Evolutionary conservation across 2,888 invertebrate genomes (phyloP).

Genomic region (Orchesella flavescens): DNA sequence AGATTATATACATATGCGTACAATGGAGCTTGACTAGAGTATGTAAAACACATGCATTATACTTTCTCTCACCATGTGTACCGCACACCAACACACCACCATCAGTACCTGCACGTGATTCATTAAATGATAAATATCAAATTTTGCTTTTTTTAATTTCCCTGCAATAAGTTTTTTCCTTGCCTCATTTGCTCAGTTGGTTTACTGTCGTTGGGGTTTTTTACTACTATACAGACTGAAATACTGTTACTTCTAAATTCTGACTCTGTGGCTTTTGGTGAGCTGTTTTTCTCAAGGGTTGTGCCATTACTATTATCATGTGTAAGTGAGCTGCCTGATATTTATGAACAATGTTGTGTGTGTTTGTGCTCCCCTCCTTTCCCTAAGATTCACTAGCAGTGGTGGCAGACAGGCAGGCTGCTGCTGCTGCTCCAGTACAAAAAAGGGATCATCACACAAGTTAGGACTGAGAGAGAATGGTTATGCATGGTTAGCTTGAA

Average conservation of each 20-base stretch:
- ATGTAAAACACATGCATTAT: constrained; percentile 41
- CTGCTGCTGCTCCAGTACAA: constrained; percentile 14
- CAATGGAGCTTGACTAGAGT: background rate
- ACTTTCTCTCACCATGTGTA: constrained; percentile 58
- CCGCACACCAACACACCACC: constrained; percentile 51
- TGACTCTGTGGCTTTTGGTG: constrained; percentile 44
- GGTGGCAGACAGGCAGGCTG: constrained; percentile 9
- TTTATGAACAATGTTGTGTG: constrained; percentile 62
- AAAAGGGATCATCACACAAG: constrained; percentile 60
- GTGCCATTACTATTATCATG: constrained; percentile 62
- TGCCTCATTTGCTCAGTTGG: constrained; percentile 42
- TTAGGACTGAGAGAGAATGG: constrained; percentile 47
- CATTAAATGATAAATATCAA: constrained; percentile 72
- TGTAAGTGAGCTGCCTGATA: constrained; percentile 65
- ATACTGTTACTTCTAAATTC: background rate
- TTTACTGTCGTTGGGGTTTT: constrained; percentile 42
- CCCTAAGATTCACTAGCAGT: background rate
- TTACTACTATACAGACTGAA: constrained; percentile 13
- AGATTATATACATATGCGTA: background rate
- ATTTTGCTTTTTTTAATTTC: constrained; percentile 72
- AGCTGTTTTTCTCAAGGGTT: constrained; percentile 62
- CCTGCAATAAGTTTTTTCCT: constrained; percentile 69
- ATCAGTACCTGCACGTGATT: constrained; percentile 72
- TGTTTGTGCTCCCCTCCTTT: constrained; percentile 51
- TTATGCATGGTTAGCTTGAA: constrained; percentile 56